phyloP scores from a whole-genome alignment of 2,888 invertebrate species.

The Sarcophaga variegata region DNA sequence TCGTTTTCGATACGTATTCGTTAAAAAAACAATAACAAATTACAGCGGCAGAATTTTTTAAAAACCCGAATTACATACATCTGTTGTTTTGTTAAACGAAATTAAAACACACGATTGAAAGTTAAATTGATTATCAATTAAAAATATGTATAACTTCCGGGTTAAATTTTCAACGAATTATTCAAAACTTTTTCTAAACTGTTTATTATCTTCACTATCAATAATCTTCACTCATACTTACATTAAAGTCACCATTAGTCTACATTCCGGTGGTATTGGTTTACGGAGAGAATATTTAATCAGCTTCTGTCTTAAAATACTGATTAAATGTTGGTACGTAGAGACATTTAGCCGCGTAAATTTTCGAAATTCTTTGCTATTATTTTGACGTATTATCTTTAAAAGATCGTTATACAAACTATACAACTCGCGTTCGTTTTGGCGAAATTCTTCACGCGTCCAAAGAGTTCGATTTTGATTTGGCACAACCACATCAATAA shows the following conservation, averaged over 20 bases:
- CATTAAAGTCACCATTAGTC: conserved; percentile 63
- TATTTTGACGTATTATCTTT: conserved; percentile 47
- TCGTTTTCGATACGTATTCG: no score
- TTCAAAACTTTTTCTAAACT: no score
- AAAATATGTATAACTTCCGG: no score
- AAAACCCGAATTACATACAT: no score
- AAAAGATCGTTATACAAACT: conserved; percentile 56
- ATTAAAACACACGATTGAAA: no score
- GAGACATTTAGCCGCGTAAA: conserved; percentile 60
- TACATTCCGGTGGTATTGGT: conserved; percentile 64
- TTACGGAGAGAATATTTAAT: conserved; percentile 58
- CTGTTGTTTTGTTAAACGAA: no score
- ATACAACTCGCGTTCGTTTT: conserved; percentile 63
- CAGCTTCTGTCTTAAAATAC: conserved; percentile 48
- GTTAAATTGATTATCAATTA: no score
- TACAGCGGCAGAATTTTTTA: no score
- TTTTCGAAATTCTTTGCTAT: conserved; percentile 63
- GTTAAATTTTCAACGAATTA: no score
- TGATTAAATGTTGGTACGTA: conserved; percentile 56
- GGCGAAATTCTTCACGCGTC: conserved; percentile 65
- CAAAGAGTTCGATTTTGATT: conserved; percentile 54
- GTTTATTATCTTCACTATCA: no score
- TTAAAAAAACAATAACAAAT: no score
- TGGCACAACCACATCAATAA: conserved; percentile 58
- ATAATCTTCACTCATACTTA: conserved; percentile 26